phyloP scores from a whole-genome alignment of 1,140 invertebrate genomes.

The Caerostris extrusa region DNA sequence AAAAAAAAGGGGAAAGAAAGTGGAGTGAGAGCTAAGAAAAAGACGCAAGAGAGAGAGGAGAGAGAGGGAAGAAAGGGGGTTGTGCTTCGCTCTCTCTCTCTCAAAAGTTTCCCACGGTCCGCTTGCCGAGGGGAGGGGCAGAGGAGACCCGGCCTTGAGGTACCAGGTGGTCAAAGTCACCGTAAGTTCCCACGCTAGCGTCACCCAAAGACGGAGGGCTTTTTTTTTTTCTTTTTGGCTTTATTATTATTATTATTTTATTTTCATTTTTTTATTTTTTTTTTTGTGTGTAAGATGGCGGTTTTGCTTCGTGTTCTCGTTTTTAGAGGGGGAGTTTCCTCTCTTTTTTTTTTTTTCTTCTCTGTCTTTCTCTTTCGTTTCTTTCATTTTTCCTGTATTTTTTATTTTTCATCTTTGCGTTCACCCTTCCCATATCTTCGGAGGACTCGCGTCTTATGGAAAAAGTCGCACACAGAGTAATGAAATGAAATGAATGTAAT shows the following conservation, averaged over 20 bases:
- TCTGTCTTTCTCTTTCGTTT: background rate
- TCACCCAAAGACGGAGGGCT: slow-evolving; percentile 70
- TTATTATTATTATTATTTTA: background rate
- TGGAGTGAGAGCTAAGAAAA: slow-evolving; percentile 3
- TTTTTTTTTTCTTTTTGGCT: background rate
- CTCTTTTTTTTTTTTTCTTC: slow-evolving; percentile 79
- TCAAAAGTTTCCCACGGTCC: slow-evolving; percentile 71
- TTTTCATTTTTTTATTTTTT: too few relatives aligned
- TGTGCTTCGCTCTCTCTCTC: background rate
- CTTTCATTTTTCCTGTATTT: background rate
- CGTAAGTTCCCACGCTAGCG: slow-evolving; percentile 74
- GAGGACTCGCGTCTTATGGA: background rate
- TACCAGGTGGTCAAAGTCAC: slow-evolving; percentile 77
- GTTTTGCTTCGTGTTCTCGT: slow-evolving; percentile 50
- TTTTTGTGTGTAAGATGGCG: background rate
- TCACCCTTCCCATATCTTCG: background rate
- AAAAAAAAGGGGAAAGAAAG: slow-evolving; percentile 38
- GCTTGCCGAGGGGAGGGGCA: slow-evolving; percentile 41
- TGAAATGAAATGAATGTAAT: background rate
- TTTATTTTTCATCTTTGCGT: background rate
- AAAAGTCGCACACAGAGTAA: too few relatives aligned
- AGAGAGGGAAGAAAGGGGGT: slow-evolving; percentile 14
- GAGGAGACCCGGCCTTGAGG: slow-evolving; percentile 53
- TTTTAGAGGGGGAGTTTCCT: slow-evolving; percentile 44
- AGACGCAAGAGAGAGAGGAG: slow-evolving; percentile 6